Evolutionary conservation across 2,797 vertebrate species (phyloP), one percentile per base, ranked within the genome.

Genomic region (Gymnoscopelus braueri): DNA sequence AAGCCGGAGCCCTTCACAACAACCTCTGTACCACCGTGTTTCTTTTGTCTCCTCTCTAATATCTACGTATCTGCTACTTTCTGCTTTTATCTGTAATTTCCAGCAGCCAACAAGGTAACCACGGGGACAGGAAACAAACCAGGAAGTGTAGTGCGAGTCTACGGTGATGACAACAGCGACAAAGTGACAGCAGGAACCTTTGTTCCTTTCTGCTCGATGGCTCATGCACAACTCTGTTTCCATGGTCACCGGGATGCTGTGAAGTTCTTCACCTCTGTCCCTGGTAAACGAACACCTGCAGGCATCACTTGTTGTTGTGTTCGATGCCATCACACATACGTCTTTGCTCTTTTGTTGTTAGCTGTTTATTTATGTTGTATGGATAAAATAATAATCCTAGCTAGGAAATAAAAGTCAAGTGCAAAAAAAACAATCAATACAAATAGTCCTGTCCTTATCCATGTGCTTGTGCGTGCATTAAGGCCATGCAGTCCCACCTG

Each of bases 211-310:
- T 99, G 98, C 78, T 98, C 96, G 29, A 99, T 99, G 98, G 96
- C 96, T 48, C 96, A 99, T 0, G 98, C 98, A 0, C 98, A 99
- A 86, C 96, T 99, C 65, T 98, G 97, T 87, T 99, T 99, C 92
- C 98, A 99, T 0, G 98, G 98, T 10, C 98, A 99, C 91, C 87
- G 98, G 5, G 97, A 99, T 49, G 98, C 98, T 2, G 98, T 99
- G 11, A 98, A 99, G 74, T 99, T 99, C 93, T 99, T 99, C 84
- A 95, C 96, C 0, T 96, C 98, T 8, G 96, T 98, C 69, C 98
- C 98, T 90, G 98, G 98, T 98, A 71, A 65, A 48, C 5, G 44
- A 26, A 6, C 23, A 50, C 39, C 5, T n/a, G 23, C 26, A 29
- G 26, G 26, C 26, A 29, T 29, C 26, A 29, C 26, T 29, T 29